A percentile compares a stretch with the other conserved stretches of the same genome.
phyloP scores from a whole-genome alignment of 2,113 vertebrate species.

The Spheniscus mendiculus region DNA sequence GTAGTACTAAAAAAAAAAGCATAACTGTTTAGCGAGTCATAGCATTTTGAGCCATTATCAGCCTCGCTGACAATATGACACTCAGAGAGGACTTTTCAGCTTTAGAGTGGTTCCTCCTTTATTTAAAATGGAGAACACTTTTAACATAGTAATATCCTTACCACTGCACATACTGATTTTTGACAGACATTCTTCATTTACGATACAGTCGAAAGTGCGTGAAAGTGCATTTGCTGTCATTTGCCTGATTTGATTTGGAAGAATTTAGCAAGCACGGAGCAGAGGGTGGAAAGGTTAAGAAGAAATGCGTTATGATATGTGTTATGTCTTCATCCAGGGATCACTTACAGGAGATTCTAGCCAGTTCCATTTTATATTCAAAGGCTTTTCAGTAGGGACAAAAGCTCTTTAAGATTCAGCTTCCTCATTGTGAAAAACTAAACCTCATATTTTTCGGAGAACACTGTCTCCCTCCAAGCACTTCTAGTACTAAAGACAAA shows the following conservation, averaged over 20 bases:
- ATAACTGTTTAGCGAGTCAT: background rate
- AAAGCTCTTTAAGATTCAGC: constrained; percentile 63
- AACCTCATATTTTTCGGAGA: constrained; percentile 55
- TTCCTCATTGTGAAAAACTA: constrained; percentile 64
- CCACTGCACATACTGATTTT: background rate
- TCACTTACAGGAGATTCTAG: constrained; percentile 34
- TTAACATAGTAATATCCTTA: background rate
- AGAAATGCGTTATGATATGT: background rate
- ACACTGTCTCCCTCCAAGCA: constrained; percentile 21
- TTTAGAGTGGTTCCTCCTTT: background rate
- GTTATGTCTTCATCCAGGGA: background rate
- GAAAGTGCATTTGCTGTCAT: background rate
- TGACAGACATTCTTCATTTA: background rate
- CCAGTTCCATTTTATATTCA: background rate
- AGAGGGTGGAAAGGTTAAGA: background rate
- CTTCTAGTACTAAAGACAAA: constrained; percentile 21
- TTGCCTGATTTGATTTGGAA: constrained; percentile 8
- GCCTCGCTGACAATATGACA: background rate
- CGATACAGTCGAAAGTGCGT: background rate
- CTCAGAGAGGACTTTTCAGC: background rate
- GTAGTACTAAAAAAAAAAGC: background rate
- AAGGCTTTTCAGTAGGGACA: constrained; percentile 20
- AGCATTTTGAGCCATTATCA: background rate
- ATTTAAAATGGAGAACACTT: background rate
- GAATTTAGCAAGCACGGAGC: background rate